A percentile compares a stretch with the other conserved stretches of the same genome.
These are phyloP conservation scores for Neopelma chrysocephalum DNA, from an alignment of 2,797 vertebrate genomes.

Conservation along the genomic window DNA sequence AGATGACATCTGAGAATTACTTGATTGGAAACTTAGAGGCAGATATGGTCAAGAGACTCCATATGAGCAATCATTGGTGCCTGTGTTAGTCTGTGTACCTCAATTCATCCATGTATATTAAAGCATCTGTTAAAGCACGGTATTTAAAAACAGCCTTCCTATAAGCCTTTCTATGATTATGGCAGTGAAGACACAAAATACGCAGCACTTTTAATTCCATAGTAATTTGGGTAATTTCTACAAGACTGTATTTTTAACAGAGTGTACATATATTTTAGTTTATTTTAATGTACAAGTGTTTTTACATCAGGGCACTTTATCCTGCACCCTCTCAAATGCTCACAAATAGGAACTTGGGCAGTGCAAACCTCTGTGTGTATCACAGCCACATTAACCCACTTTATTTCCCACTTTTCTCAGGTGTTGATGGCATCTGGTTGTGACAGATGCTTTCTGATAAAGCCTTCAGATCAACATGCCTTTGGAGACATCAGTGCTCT, in stretches of 20 bases:
- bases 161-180: neutral
- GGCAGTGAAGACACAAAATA: neutral
- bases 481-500: constrained; percentile 64
- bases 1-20: neutral
- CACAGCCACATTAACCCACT: constrained; percentile 9
- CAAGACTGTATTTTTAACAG: neutral
- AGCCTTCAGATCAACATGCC: constrained; percentile 61
- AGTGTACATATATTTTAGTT: neutral
- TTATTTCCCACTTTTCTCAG: constrained; percentile 50
- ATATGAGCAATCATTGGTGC: neutral
- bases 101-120: neutral
- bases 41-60: neutral
- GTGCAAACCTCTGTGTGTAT: neutral
- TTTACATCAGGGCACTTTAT: neutral
- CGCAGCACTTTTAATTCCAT: neutral
- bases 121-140: neutral
- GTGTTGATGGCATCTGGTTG: constrained; percentile 64
- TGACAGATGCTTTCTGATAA: constrained; percentile 70
- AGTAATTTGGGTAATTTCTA: neutral
- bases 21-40: neutral
- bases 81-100: neutral
- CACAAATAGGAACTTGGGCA: neutral
- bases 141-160: neutral
- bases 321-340: neutral
- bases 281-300: neutral